Conservation (phyloP, 2,113 vertebrate species). For the Sceloporus tristichus region DNA sequence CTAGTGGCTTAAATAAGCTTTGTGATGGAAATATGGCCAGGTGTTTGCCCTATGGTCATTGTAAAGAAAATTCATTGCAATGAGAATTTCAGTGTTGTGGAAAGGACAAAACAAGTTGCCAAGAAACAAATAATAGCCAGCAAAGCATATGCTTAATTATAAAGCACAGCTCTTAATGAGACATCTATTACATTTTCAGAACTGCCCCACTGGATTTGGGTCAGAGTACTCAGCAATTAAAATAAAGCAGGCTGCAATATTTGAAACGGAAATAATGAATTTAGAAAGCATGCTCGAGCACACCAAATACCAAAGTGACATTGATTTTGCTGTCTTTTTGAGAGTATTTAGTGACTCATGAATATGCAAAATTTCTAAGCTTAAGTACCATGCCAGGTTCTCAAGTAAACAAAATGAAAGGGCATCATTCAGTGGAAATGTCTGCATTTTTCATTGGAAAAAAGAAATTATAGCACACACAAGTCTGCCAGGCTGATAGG, state of each 20-base stretch:
- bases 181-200: slow-evolving; percentile 30
- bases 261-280: slow-evolving; percentile 20
- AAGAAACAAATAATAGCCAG: slow-evolving; percentile 17
- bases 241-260: slow-evolving; percentile 24
- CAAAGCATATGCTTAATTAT: slow-evolving; percentile 45
- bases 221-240: background rate
- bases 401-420: slow-evolving; percentile 37
- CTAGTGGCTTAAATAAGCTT: background rate
- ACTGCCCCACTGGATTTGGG: slow-evolving; percentile 35
- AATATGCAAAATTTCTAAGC: slow-evolving; percentile 25
- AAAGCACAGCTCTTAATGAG: slow-evolving; percentile 37
- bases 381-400: slow-evolving; percentile 27
- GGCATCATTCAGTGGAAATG: background rate
- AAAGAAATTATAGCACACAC: background rate
- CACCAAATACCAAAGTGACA: slow-evolving; percentile 7
- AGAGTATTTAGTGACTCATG: slow-evolving; percentile 11
- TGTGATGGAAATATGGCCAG: background rate
- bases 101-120: slow-evolving; percentile 23
- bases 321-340: slow-evolving; percentile 18
- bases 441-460: background rate
- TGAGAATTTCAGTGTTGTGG: background rate
- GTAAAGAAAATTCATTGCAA: slow-evolving; percentile 1
- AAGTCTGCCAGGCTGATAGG: slow-evolving; percentile 1
- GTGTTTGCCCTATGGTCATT: background rate
- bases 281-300: background rate